Conservation (phyloP, 2,113 vertebrate genomes). For the Pheucticus melanocephalus region DNA sequence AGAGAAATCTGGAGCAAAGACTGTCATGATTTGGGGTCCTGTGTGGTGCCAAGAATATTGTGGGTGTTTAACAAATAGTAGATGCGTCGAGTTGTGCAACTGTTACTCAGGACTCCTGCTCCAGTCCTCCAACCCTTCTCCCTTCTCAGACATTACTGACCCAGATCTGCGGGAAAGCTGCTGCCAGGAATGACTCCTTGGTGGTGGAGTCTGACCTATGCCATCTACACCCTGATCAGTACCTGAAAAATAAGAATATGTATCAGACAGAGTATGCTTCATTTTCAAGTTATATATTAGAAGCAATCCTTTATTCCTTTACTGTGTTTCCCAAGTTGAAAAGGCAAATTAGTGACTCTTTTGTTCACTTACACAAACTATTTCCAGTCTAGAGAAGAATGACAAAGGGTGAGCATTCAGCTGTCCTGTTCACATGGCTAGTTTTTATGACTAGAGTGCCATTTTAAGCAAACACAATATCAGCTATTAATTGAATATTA, state of each 20-base stretch:
- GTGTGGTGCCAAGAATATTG: not conserved
- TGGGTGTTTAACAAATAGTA: not conserved
- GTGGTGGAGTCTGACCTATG: not conserved
- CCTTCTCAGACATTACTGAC: not conserved
- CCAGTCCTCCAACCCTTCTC: not conserved
- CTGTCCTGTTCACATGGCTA: constrained; percentile 49
- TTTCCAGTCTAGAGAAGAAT: constrained; percentile 63
- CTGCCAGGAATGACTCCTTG: not conserved
- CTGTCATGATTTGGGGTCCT: not conserved
- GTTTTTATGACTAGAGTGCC: constrained; percentile 9
- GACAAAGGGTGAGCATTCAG: constrained; percentile 47
- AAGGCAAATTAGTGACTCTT: constrained; percentile 58
- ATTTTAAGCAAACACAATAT: constrained; percentile 2
- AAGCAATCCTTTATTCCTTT: constrained; percentile 7
- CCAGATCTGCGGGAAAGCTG: not conserved
- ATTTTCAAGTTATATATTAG: not conserved
- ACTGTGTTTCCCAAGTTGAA: constrained; percentile 22
- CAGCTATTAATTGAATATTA: not conserved
- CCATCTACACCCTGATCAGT: not conserved
- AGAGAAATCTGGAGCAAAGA: constrained; percentile 4
- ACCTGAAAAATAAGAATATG: not conserved
- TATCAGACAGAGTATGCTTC: not conserved
- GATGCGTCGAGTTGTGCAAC: not conserved
- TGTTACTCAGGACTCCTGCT: not conserved
- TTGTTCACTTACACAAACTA: constrained; percentile 65